Base-by-base conservation (phyloP, 1,140 invertebrate species). In the Archivesica marissinica region DNA sequence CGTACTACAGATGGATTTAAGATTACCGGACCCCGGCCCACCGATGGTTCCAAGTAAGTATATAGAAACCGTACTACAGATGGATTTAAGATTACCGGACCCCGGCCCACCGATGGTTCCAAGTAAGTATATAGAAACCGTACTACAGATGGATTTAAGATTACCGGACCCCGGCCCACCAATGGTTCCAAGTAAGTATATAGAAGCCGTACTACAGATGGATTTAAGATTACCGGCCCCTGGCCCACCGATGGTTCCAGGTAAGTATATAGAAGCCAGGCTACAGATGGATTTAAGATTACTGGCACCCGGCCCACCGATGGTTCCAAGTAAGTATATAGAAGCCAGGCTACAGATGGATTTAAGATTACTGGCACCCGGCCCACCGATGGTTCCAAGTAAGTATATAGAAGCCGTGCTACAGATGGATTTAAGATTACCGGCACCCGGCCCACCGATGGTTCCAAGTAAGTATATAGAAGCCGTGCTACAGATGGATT, bases 41-140 rank as follows among this genome's bases (percentile, higher is more conserved):
- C 79, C 79, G 11, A 72, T 81, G 64, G 47, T 81, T 56, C 79
- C 79, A 35, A 68, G 79, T 81, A 81, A 81, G 79, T 72, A 6
- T 25, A n/a, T 56, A n/a, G n/a, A n/a, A n/a, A n/a, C n/a, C n/a
- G n/a, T 81, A 2, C n/a, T n/a, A n/a, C 2, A 3, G 23, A 20
- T 30, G 11, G 78, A 81, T 30, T 30, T 81, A 56, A 52, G 79
- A n/a, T 17, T 70, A 15, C 79, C 79, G 9, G 74, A 52, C 1
- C 74, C 74, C 9, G 79, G 79, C 11, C 79, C 79, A 39, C 79
- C 79, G 11, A 72, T 81, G 64, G 47, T 81, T 56, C 79, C 79
- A 35, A 68, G 79, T 81, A 81, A 81, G 79, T 72, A 6, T 25
- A n/a, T 56, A n/a, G n/a, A n/a, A n/a, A n/a, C n/a, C n/a, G n/a